These are phyloP conservation scores for Drosophila micromelanica DNA, from an alignment of 1,140 invertebrate species.

Conservation along the genomic window DNA sequence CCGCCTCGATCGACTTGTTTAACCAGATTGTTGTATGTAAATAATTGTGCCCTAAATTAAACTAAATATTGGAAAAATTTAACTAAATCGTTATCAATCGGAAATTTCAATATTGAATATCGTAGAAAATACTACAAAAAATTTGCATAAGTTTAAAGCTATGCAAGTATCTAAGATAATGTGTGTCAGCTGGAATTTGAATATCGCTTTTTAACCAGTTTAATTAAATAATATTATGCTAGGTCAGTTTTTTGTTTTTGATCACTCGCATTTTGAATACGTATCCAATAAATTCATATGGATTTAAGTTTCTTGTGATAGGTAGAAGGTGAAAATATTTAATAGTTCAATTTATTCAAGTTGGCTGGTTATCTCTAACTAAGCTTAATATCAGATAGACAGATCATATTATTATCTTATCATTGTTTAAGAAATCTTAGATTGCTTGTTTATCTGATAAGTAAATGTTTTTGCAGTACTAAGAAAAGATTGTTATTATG, in stretches of 20 bases:
- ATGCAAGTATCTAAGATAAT: conserved; percentile 23
- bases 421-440: neutral
- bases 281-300: neutral
- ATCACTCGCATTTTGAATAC: conserved; percentile 8
- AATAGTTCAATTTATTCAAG: neutral
- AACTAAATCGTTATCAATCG: neutral
- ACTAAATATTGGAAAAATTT: too few relatives aligned
- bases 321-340: neutral
- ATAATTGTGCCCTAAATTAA: conserved; percentile 23
- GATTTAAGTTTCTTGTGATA: neutral
- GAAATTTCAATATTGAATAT: neutral
- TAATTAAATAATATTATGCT: conserved; percentile 25
- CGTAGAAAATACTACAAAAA: too few relatives aligned
- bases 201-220: conserved; percentile 35
- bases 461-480: too few relatives aligned
- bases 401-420: neutral
- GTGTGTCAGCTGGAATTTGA: conserved; percentile 61
- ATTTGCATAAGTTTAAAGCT: conserved; percentile 26
- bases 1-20: conserved; percentile 14
- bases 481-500: too few relatives aligned
- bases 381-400: too few relatives aligned
- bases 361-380: neutral
- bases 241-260: conserved; percentile 34
- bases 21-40: conserved; percentile 26
- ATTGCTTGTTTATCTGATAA: too few relatives aligned